These are phyloP conservation scores for Catharus ustulatus DNA, from an alignment of 2,797 vertebrate species.

Conservation along the genomic window DNA sequence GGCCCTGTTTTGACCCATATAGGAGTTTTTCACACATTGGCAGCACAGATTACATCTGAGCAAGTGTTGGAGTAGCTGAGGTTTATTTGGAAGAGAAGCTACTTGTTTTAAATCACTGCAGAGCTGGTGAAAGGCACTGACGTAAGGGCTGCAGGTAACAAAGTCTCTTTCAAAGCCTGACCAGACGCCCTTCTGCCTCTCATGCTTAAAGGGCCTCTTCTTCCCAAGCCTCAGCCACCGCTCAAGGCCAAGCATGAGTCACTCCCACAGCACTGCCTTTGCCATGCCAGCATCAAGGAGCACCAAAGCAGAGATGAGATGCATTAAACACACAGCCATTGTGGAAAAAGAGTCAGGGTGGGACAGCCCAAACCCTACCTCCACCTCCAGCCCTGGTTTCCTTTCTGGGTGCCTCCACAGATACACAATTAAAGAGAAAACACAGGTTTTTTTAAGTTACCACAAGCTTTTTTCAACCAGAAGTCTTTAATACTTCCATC, in stretches of 20 bases:
- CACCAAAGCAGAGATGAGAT: neutral
- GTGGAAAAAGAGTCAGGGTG: neutral
- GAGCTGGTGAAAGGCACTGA: conserved; percentile 43
- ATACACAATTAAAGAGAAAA: neutral
- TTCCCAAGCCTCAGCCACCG: fast-evolving
- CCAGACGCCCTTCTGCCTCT: conserved; percentile 3
- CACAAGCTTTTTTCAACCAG: neutral
- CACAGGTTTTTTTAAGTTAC: neutral
- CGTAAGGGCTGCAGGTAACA: conserved; percentile 32
- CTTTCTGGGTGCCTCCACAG: neutral
- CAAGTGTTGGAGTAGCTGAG: neutral
- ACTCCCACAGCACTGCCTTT: neutral
- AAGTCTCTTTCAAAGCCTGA: conserved; percentile 44
- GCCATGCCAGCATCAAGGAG: neutral
- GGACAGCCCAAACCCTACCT: neutral
- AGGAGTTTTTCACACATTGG: neutral
- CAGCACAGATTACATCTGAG: neutral
- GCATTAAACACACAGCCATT: neutral
- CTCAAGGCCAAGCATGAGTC: neutral
- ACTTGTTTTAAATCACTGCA: conserved; percentile 42
- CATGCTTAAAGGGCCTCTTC: neutral
- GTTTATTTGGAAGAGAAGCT: conserved; percentile 37
- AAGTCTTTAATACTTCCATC: neutral
- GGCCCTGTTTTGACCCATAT: neutral
- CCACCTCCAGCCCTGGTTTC: neutral